Evolutionary conservation across 2,797 vertebrate species (phyloP), one percentile per base, ranked within the genome.

Genomic region (Choloepus didactylus): DNA sequence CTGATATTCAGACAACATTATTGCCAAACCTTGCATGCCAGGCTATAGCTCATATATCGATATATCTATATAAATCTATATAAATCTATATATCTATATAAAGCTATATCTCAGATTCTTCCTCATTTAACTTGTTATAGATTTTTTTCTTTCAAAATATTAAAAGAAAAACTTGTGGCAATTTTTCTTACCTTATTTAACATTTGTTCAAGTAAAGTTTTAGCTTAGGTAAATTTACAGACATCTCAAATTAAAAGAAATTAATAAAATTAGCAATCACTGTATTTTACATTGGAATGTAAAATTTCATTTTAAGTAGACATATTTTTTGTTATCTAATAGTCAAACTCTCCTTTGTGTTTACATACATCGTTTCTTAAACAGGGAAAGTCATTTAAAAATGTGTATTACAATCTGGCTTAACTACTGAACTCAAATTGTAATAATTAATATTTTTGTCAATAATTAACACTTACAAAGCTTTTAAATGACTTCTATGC

Each of bases 261-360:
- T 15, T n/a, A 1, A 59, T 93, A 75, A 94, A 59, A 62, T 60
- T 86, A 60, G 0, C 1, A 29, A 31, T 62, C 18, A 89, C 38
- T 69, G 12, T 85, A 81, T 94, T 62, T 60, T 15, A 70, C 44
- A 66, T 44, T 54, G 3, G 4, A 64, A 77, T 81, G 9, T 60
- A 75, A 92, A 95, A 87, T 46, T 82, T 79, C 35, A 19, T 81
- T 94, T 90, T 67, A 86, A 88, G 19, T 73, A 19, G 14, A 51
- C 69, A 1, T 7, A 15, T 23, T 18, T 89, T 73, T 88, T 44
- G 14, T 60, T 44, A 35, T 72, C 16, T n/a, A 49, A 49, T 31
- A 66, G 15, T 66, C 23, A 66, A 38, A 90, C 8, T 56, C 29
- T 67, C 16, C 9, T 51, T 60, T 89, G 54, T 66, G 35, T 79